A percentile compares a stretch with the other conserved stretches of the same genome.
Conservation (phyloP, 2,113 vertebrate species). For the Hippoglossus stenolepis region DNA sequence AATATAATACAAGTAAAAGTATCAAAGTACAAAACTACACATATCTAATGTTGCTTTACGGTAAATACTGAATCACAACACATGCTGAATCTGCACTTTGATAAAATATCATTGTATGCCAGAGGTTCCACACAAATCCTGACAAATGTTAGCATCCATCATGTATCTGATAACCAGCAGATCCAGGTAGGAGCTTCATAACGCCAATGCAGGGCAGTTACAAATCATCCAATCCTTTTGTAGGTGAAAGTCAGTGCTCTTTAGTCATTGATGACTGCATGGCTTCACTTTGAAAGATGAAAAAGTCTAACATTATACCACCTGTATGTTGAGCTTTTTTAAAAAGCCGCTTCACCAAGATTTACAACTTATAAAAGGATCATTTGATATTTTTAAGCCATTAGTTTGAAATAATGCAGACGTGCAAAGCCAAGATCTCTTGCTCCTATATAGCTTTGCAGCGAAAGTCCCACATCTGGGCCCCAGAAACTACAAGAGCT, state of each 20-base stretch:
- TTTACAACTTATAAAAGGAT: not conserved
- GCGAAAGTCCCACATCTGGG: not conserved
- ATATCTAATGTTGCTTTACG: not conserved
- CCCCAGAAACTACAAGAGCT: slow-evolving; percentile 13
- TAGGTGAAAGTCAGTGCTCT: not conserved
- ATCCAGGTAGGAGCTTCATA: too few species aligned
- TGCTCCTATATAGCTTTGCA: not conserved
- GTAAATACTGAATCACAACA: not conserved
- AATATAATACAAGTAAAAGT: too few species aligned
- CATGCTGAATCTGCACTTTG: not conserved
- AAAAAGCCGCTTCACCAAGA: not conserved
- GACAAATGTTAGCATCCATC: not conserved
- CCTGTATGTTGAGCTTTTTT: not conserved
- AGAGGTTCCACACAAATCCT: too few species aligned
- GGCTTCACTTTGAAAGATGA: not conserved
- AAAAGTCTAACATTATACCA: not conserved
- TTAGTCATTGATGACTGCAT: not conserved
- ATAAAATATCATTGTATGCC: not conserved
- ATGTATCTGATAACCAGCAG: not conserved
- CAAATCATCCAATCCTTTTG: not conserved
- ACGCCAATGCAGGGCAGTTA: too few species aligned
- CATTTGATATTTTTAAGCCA: not conserved
- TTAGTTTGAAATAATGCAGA: not conserved
- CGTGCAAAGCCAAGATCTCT: not conserved
- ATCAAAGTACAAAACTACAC: too few species aligned